Conservation (phyloP, 35 echinoderm and acorn worm species). For the Eucidaris tribuloides region DNA sequence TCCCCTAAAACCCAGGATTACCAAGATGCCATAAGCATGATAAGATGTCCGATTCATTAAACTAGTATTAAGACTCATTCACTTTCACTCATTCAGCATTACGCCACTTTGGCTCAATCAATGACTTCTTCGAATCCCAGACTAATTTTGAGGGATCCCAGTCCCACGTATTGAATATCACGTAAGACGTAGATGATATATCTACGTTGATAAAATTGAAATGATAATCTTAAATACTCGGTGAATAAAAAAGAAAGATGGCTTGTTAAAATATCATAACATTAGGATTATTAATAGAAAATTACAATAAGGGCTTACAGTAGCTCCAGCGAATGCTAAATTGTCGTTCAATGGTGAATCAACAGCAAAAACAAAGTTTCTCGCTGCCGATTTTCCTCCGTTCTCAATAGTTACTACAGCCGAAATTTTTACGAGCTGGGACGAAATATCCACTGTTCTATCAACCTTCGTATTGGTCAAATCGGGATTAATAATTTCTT, state of each 20-base stretch:
- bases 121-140: neutral
- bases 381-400: slow-evolving; percentile 33
- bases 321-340: slow-evolving; percentile 60
- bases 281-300: no score
- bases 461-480: slow-evolving; percentile 85
- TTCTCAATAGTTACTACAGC: slow-evolving; percentile 60
- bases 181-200: neutral
- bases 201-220: neutral
- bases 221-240: neutral
- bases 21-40: no score
- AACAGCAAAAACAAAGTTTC: slow-evolving; percentile 65
- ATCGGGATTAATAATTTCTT: slow-evolving; percentile 56
- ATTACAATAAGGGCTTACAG: slow-evolving; percentile 63
- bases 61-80: no score
- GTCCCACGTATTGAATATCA: neutral
- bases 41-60: no score
- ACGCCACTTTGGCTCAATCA: no score
- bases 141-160: neutral
- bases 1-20: no score
- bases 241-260: neutral
- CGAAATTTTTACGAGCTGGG: slow-evolving; percentile 87
- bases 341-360: slow-evolving; percentile 58
- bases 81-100: no score
- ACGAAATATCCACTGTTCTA: slow-evolving; percentile 76
- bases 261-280: no score